These are phyloP conservation scores for Chymomyza procnemis DNA, from an alignment of 2,888 invertebrate genomes.

Conservation along the genomic window DNA sequence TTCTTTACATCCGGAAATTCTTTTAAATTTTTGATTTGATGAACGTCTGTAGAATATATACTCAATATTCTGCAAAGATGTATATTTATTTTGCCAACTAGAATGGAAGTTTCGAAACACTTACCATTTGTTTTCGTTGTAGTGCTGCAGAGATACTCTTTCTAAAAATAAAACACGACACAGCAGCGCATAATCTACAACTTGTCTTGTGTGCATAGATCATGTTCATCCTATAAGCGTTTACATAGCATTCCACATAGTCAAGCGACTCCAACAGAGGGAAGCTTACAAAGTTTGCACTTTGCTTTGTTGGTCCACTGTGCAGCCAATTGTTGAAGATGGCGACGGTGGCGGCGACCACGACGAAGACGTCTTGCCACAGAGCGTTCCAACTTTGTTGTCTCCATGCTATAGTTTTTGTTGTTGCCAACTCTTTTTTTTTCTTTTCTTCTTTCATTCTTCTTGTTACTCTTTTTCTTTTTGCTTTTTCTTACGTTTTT, in stretches of 20 bases:
- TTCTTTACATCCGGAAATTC: no score
- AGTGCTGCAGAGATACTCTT: no score
- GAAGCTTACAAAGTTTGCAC: neutral
- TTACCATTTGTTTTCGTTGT: no score
- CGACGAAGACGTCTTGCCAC: constrained; percentile 47
- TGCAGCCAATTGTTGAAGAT: constrained; percentile 1
- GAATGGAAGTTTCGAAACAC: no score
- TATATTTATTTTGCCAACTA: no score
- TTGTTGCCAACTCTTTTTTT: constrained; percentile 9
- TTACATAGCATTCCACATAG: neutral
- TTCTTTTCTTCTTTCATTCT: no score
- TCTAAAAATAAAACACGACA: constrained; percentile 38
- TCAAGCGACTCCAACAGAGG: neutral
- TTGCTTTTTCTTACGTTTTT: neutral
- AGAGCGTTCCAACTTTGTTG: constrained; percentile 33
- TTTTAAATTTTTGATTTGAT: no score
- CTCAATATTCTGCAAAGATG: no score
- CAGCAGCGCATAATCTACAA: neutral
- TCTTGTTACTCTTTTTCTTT: no score
- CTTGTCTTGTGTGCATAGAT: neutral
- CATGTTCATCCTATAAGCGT: no score
- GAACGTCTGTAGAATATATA: no score
- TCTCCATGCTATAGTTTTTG: constrained; percentile 2
- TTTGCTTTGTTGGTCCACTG: constrained; percentile 1
- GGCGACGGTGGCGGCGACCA: no score